Evolutionary conservation across 2,113 vertebrate species (phyloP).

Genomic region (Actinemys pallida): DNA sequence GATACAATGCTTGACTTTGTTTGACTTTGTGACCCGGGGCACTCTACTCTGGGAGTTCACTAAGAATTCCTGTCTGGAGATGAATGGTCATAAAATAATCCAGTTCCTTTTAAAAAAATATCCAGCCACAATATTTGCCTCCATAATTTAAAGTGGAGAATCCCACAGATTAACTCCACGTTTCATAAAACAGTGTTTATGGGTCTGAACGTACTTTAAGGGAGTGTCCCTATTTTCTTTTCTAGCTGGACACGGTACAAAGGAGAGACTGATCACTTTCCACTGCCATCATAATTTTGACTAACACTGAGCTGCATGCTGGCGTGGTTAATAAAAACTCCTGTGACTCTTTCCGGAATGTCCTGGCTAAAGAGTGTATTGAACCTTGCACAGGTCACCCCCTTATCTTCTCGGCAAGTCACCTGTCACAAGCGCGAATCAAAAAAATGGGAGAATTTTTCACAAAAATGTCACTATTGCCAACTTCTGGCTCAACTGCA

Average conservation of each 20-base stretch:
- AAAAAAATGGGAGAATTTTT: neutral
- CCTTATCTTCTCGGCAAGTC: neutral
- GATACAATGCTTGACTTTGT: neutral
- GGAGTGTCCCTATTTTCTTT: rapidly evolving
- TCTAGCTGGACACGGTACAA: neutral
- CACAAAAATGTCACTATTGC: neutral
- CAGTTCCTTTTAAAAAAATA: neutral
- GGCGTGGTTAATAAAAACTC: neutral
- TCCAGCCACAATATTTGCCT: neutral
- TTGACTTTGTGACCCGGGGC: neutral
- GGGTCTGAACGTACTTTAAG: neutral
- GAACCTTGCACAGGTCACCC: neutral
- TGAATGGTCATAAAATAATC: neutral
- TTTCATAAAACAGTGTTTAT: neutral
- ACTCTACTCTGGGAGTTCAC: rapidly evolving
- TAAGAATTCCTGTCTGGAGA: neutral
- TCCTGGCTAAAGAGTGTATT: rapidly evolving
- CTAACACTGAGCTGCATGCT: neutral
- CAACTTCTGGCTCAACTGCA: neutral
- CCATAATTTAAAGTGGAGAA: neutral
- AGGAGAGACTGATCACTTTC: neutral
- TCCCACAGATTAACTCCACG: rapidly evolving
- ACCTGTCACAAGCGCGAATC: neutral
- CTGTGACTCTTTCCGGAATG: neutral
- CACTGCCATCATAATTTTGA: neutral